Conservation (phyloP, 2,888 invertebrate genomes). For the Lydus trimaculatus region DNA sequence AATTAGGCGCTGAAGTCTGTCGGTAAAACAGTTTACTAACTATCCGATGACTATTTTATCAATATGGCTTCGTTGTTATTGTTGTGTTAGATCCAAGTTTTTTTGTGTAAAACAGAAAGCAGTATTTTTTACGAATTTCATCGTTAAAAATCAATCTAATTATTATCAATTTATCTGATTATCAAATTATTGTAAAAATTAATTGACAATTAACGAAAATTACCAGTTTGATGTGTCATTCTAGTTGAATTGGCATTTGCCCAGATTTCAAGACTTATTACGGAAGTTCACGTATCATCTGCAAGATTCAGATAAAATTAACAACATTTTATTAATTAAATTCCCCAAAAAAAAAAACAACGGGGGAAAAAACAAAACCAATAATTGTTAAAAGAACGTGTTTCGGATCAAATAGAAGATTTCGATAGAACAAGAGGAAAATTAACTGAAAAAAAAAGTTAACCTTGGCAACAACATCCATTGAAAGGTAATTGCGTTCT, state of each 20-base stretch:
- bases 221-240: conserved; percentile 22
- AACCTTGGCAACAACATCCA: conserved; percentile 34
- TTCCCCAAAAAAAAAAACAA: too few relatives aligned
- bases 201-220: conserved; percentile 7
- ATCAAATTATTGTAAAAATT: neutral
- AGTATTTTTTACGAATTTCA: neutral
- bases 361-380: neutral
- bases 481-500: conserved; percentile 37
- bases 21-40: neutral
- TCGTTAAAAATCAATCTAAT: neutral
- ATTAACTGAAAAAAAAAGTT: conserved; percentile 15
- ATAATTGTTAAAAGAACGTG: neutral
- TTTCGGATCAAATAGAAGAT: neutral
- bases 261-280: conserved; percentile 31
- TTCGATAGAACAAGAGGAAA: neutral
- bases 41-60: conserved; percentile 1
- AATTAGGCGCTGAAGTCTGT: neutral
- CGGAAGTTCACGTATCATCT: conserved; percentile 31
- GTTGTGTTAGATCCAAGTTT: neutral
- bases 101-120: neutral
- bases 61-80: conserved; percentile 13
- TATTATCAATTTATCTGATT: neutral
- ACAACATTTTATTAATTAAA: too few relatives aligned
- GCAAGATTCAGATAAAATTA: conserved; percentile 4
- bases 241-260: conserved; percentile 27